A percentile compares a stretch with the other conserved stretches of the same genome.
These are phyloP conservation scores for Lepidochrysops patricia DNA, from an alignment of 2,888 invertebrate species.

Conservation along the genomic window DNA sequence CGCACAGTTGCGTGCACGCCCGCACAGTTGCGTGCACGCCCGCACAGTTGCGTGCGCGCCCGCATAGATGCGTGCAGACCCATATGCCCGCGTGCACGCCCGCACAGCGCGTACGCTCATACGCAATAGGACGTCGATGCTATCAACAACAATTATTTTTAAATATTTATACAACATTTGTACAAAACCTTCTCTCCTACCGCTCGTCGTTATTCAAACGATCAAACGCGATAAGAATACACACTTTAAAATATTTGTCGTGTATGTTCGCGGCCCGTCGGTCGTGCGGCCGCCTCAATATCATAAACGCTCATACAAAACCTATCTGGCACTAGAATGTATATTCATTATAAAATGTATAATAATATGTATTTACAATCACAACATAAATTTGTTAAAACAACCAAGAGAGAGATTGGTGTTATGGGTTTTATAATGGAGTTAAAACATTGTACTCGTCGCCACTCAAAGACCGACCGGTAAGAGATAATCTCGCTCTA, in stretches of 20 bases:
- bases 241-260: constrained; percentile 5
- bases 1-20: constrained; percentile 14
- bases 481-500: background rate
- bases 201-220: background rate
- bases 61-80: background rate
- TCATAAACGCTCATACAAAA: constrained; percentile 66
- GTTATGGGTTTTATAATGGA: constrained; percentile 34
- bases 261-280: background rate
- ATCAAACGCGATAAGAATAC: background rate
- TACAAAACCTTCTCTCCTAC: constrained; percentile 1
- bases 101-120: background rate
- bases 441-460: constrained; percentile 9
- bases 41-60: background rate
- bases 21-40: too few species aligned
- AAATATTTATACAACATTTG: constrained; percentile 1
- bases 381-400: constrained; percentile 70
- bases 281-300: constrained; percentile 17
- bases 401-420: constrained; percentile 66
- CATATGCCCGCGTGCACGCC: background rate
- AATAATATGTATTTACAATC: constrained; percentile 70
- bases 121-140: background rate
- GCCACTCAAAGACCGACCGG: background rate
- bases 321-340: constrained; percentile 73
- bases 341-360: constrained; percentile 72
- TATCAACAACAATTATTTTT: background rate